Evolutionary conservation across 2,113 vertebrate genomes (phyloP).

Genomic region (Himantopus leucocephalus): DNA sequence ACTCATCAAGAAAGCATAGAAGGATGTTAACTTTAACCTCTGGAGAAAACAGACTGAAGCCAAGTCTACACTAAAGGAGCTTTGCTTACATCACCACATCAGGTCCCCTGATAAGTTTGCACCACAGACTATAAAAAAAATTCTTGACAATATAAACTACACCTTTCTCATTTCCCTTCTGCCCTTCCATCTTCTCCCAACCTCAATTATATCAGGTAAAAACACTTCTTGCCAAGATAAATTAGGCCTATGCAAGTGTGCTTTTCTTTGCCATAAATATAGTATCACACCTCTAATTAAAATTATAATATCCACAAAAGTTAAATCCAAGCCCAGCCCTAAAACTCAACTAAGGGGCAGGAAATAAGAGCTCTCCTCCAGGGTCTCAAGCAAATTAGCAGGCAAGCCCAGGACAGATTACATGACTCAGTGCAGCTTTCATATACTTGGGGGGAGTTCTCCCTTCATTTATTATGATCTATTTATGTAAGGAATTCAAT

Average conservation of each 20-base stretch:
- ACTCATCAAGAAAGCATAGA: neutral
- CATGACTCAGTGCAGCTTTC: neutral
- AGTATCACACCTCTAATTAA: neutral
- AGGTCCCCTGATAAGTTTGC: neutral
- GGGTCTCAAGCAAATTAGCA: neutral
- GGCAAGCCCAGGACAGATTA: neutral
- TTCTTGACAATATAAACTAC: neutral
- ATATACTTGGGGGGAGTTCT: neutral
- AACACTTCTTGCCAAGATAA: neutral
- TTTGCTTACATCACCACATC: neutral
- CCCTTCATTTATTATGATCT: neutral
- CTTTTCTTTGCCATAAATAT: neutral
- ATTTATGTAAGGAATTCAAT: neutral
- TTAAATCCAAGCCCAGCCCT: neutral
- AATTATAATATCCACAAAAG: neutral
- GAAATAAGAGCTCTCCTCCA: neutral
- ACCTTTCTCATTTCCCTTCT: neutral
- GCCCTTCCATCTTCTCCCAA: neutral
- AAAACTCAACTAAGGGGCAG: neutral
- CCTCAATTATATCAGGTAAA: neutral
- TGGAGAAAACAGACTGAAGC: neutral
- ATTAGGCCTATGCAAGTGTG: neutral
- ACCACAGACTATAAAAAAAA: neutral
- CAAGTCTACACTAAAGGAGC: neutral
- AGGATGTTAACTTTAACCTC: neutral